Conservation (phyloP, 2,113 vertebrate genomes). For the Ciconia stormi region DNA sequence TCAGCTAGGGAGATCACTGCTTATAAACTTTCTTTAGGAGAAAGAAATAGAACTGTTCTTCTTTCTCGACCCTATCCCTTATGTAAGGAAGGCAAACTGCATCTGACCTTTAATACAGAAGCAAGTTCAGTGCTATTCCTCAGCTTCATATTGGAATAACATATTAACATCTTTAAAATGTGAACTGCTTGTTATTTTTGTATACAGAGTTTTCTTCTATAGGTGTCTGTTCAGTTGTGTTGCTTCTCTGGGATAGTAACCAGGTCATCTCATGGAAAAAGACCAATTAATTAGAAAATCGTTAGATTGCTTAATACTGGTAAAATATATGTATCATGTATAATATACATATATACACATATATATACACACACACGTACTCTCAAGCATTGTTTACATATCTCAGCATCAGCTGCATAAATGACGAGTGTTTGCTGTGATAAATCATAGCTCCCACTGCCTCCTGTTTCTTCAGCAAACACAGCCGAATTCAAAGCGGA, state of each 20-base stretch:
- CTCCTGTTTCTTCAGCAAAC: constrained; percentile 8
- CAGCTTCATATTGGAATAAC: not conserved
- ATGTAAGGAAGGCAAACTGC: not conserved
- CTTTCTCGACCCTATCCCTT: not conserved
- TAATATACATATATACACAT: not conserved
- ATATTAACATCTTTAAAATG: not conserved
- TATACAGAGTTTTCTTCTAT: not conserved
- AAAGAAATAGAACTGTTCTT: not conserved
- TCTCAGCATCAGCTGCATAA: not conserved
- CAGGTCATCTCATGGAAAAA: not conserved
- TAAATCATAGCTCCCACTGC: not conserved
- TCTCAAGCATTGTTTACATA: not conserved
- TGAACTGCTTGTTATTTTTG: not conserved
- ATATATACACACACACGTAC: not conserved
- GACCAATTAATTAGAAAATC: not conserved
- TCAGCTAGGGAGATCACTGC: not conserved
- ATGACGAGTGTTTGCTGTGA: not conserved
- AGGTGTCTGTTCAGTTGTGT: not conserved
- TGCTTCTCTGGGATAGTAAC: not conserved
- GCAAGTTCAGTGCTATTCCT: not conserved
- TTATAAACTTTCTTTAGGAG: not conserved
- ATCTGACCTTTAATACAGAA: not conserved
- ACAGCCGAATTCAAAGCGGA: not conserved
- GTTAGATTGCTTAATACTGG: not conserved
- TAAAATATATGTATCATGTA: not conserved